Base-by-base conservation (phyloP, 2,113 vertebrate genomes). In the Seriola dumerili region DNA sequence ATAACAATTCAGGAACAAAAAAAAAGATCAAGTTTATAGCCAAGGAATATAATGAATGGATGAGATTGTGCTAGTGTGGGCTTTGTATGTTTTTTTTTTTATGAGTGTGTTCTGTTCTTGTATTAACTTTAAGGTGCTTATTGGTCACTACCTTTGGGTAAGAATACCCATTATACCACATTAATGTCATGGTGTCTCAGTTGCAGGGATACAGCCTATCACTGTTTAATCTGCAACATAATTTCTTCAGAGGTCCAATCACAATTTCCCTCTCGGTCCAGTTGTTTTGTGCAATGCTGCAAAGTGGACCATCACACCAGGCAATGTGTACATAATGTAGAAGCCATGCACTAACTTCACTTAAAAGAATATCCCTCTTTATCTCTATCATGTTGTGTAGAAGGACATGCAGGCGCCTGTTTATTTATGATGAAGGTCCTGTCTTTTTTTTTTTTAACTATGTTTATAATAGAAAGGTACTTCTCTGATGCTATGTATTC, bases 381-480 rank as follows among this genome's bases (percentile, higher is more conserved):
- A 82, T 92, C 81, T 86, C 61, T 85, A 54, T 93, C 85, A 81
- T 89, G 81, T 87, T 88, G 84, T 90, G 86, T 94, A 94, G 94
- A 94, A 93, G 91, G 92, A 94, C 83, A 70, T 88, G 48, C 90
- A 93, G 93, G 93, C 92, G 81, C 93, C 95, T 94, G 91, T 92
- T 93, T 94, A 93, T 96, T 95, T 95, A 94, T 93, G 81, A 88
- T 81, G 85, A 94, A 94, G 95, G 93, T 93, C 94, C 93, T 94
- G 92, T 92, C 50, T 92, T 92, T 77, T 78, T 62, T 78, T 87
- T 81, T 76, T 75, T n/a, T 36, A 74, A 52, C 54, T 76, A 21
- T 85, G 85, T 91, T 90, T 91, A 76, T 91, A 86, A 89, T 90
- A 88, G 78, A 85, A 94, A 89, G 91, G 94, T 95, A 95, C 94